Conservation (phyloP, 2,797 vertebrate species). For the Euthynnus affinis region DNA sequence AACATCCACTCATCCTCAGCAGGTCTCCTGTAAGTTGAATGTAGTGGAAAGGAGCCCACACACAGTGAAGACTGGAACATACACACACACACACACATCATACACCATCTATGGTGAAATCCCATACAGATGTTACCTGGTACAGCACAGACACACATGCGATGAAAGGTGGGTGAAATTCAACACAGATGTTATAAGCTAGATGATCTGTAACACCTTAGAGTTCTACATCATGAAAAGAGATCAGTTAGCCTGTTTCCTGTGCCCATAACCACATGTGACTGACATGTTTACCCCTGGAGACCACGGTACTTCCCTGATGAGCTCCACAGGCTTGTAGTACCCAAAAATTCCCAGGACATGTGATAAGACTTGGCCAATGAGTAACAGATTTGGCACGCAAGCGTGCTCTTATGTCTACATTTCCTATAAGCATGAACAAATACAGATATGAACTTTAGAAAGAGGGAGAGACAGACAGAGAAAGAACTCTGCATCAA, state of each 20-base stretch:
- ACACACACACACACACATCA: constrained; percentile 21
- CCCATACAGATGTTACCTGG: constrained; percentile 54
- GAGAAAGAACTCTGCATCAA: constrained; percentile 44
- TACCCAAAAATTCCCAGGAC: constrained; percentile 58
- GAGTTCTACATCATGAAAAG: constrained; percentile 32
- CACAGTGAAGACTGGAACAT: constrained; percentile 26
- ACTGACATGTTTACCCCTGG: constrained; percentile 65
- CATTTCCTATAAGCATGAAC: constrained; percentile 1
- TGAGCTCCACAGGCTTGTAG: constrained; percentile 55
- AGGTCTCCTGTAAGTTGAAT: constrained; percentile 42
- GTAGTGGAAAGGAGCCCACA: constrained; percentile 46
- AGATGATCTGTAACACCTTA: constrained; percentile 43
- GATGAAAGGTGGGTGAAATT: constrained; percentile 41
- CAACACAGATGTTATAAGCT: constrained; percentile 48
- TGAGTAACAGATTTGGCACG: constrained; percentile 73
- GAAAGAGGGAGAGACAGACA: constrained; percentile 10
- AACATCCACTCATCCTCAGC: constrained; percentile 54
- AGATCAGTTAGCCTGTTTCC: constrained; percentile 45
- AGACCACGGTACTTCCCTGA: constrained; percentile 64
- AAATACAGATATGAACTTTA: constrained; percentile 37
- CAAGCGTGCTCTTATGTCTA: constrained; percentile 14
- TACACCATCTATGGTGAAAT: constrained; percentile 41
- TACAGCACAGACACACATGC: constrained; percentile 5
- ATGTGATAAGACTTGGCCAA: constrained; percentile 72
- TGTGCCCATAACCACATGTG: constrained; percentile 41